Percentiles rank a stretch among this genome's conserved stretches.
Conservation (phyloP, 53 echinoderm and acorn worm genomes). For the Mesocentrotus franciscanus region DNA sequence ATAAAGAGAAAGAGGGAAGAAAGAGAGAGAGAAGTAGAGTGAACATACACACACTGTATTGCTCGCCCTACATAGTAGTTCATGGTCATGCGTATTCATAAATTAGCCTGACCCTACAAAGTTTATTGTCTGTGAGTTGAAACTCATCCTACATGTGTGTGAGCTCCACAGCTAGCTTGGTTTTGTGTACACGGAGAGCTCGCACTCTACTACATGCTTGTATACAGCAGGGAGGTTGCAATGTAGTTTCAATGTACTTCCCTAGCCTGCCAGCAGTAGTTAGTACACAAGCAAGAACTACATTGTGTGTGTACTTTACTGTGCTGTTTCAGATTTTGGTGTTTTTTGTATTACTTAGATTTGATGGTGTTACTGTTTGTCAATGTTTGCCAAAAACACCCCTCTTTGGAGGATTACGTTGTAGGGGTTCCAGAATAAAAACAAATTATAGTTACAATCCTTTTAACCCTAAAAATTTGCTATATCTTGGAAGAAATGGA, state of each 20-base stretch:
- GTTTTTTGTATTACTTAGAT: not conserved
- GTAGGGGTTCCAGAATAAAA: too few relatives aligned
- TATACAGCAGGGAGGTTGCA: not conserved
- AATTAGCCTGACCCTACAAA: constrained; percentile 60
- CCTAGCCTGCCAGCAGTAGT: not conserved
- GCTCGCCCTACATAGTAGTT: constrained; percentile 42
- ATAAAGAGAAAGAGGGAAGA: too few relatives aligned
- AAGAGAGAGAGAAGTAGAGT: not conserved
- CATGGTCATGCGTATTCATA: constrained; percentile 55
- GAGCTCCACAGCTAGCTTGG: not conserved
- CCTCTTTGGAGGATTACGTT: not conserved
- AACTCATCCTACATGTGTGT: constrained; percentile 53
- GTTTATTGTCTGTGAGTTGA: constrained; percentile 53
- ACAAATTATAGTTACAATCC: not conserved
- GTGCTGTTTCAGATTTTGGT: not conserved
- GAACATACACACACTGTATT: not conserved
- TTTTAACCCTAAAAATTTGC: not conserved
- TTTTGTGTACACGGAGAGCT: not conserved
- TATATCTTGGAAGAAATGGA: not conserved
- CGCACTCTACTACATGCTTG: not conserved
- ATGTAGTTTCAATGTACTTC: constrained; percentile 1
- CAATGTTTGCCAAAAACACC: not conserved
- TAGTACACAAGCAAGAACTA: not conserved
- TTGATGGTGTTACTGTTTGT: constrained; percentile 22
- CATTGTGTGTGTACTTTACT: constrained; percentile 2